Conservation (phyloP, 2,888 invertebrate species). For the Aricia artaxerxes region DNA sequence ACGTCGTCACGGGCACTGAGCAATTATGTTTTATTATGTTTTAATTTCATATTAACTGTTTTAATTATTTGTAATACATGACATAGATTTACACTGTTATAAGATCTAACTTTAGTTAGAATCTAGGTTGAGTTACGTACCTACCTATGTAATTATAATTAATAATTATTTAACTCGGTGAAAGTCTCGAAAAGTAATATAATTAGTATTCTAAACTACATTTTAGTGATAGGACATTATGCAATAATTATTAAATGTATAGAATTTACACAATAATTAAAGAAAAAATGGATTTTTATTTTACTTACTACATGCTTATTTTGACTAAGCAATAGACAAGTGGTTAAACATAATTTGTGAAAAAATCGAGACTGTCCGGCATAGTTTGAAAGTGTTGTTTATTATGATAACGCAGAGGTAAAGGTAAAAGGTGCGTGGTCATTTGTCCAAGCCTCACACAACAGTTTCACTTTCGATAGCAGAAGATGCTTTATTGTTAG, state of each 20-base stretch:
- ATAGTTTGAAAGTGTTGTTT: neutral
- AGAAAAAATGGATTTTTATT: too few species aligned
- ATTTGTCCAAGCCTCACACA: neutral
- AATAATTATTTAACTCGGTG: too few species aligned
- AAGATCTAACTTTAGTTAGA: neutral
- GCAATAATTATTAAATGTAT: too few species aligned
- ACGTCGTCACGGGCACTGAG: slow-evolving; percentile 17
- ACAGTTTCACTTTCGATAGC: slow-evolving; percentile 18
- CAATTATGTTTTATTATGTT: neutral
- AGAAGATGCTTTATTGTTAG: neutral
- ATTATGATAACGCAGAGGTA: neutral
- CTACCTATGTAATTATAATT: too few species aligned
- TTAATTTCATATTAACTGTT: neutral
- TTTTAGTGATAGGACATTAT: too few species aligned
- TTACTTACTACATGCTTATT: too few species aligned
- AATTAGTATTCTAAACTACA: too few species aligned
- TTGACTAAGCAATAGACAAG: neutral
- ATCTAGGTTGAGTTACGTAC: neutral
- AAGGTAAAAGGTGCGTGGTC: slow-evolving; percentile 11
- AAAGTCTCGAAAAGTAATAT: too few species aligned
- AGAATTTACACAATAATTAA: too few species aligned
- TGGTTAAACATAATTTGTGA: neutral
- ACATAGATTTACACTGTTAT: too few species aligned
- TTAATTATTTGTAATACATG: neutral
- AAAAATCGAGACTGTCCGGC: neutral